phyloP scores from a whole-genome alignment of 2,888 invertebrate species.

The Acanthosepion pharaonis region DNA sequence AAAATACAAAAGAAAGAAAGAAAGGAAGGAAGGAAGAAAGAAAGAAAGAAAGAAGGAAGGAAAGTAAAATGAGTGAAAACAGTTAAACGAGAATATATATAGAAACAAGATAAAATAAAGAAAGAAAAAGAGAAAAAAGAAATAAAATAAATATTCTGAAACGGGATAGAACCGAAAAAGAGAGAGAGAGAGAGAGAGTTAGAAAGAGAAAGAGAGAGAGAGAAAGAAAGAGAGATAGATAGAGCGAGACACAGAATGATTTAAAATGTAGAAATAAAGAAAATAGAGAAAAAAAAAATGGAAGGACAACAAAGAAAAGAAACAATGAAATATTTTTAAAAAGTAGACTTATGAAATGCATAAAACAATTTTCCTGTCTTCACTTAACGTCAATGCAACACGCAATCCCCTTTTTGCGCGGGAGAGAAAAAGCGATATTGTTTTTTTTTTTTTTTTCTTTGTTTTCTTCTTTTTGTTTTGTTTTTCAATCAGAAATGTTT shows the following conservation, averaged over 20 bases:
- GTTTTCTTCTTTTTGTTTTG: background rate
- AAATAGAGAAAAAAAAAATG: background rate
- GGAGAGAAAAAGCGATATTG: background rate
- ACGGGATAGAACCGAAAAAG: background rate
- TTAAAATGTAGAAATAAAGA: too few species aligned
- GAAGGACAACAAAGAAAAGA: background rate
- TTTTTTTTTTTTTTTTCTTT: background rate
- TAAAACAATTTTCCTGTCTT: background rate
- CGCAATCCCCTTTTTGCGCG: background rate
- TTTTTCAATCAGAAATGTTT: constrained; percentile 2
- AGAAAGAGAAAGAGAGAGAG: background rate
- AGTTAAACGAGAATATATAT: too few species aligned
- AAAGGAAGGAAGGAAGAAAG: background rate
- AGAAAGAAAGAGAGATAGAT: background rate
- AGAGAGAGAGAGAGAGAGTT: background rate
- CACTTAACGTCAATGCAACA: background rate
- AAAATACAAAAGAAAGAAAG: background rate
- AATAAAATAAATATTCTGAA: too few species aligned
- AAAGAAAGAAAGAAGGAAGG: background rate
- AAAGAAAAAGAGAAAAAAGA: too few species aligned
- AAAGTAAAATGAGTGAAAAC: background rate
- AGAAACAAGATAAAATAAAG: too few species aligned
- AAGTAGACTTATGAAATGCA: background rate
- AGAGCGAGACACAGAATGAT: too few species aligned
- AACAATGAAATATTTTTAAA: background rate